Conservation (phyloP, 2,888 invertebrate species). For the Apotomis turbidana region DNA sequence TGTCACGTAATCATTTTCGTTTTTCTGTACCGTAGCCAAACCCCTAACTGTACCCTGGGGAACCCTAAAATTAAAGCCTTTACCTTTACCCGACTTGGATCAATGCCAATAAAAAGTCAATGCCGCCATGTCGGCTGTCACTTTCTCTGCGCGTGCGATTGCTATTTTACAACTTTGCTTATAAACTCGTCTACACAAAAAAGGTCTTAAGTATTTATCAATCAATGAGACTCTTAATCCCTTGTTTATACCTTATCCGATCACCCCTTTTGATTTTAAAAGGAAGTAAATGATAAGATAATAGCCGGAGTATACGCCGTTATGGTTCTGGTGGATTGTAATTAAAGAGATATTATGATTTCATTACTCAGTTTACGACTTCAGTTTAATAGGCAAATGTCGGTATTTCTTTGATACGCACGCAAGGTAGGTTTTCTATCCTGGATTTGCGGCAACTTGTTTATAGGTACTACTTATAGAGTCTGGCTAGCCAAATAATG, state of each 20-base stretch:
- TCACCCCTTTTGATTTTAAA: not conserved
- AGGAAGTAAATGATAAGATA: not conserved
- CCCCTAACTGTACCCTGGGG: not conserved
- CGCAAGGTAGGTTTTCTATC: not conserved
- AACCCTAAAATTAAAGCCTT: slow-evolving; percentile 35
- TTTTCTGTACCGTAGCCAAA: too few relatives aligned
- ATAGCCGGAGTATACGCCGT: not conserved
- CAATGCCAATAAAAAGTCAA: slow-evolving; percentile 44
- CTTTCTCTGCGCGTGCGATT: slow-evolving; percentile 24
- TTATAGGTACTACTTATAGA: too few relatives aligned
- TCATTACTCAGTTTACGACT: not conserved
- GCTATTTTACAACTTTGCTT: not conserved
- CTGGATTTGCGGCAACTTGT: not conserved
- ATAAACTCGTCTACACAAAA: not conserved
- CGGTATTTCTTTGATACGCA: not conserved
- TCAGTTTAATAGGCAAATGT: not conserved
- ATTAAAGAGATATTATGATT: not conserved
- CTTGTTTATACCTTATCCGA: not conserved
- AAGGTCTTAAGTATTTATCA: too few relatives aligned
- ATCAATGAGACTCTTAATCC: not conserved
- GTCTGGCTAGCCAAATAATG: too few relatives aligned
- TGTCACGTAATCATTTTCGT: too few relatives aligned
- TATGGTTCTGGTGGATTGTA: not conserved
- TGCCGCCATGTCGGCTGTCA: slow-evolving; percentile 36
- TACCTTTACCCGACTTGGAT: slow-evolving; percentile 34